Evolutionary conservation across 2,797 vertebrate genomes (phyloP).

Genomic region (Erpetoichthys calabaricus): DNA sequence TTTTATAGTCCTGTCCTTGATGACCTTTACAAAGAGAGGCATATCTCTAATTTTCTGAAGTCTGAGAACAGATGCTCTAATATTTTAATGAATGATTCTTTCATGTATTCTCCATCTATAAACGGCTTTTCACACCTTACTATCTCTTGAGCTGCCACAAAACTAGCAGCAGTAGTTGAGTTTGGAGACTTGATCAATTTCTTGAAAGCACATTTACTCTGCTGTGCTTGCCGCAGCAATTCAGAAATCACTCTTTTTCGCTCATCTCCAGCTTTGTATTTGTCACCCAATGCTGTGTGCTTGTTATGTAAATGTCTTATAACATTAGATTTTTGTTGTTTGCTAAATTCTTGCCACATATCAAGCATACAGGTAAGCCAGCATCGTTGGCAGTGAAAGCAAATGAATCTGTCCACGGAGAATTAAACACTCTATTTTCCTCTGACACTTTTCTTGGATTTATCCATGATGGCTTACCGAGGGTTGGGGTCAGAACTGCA

Average conservation of each 20-base stretch:
- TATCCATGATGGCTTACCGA: too few relatives aligned
- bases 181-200: slow-evolving; percentile 10
- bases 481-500: too few relatives aligned
- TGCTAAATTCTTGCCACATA: slow-evolving; percentile 6
- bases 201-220: slow-evolving; percentile 6
- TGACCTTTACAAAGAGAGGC: slow-evolving; percentile 13
- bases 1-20: slow-evolving; percentile 14
- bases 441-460: too few relatives aligned
- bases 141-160: slow-evolving; percentile 8
- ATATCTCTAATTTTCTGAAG: slow-evolving; percentile 17
- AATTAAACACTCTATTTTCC: slow-evolving; percentile 2
- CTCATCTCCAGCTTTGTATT: slow-evolving; percentile 3
- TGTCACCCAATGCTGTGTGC: background rate
- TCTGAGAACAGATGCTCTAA: slow-evolving; percentile 12
- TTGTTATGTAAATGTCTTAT: slow-evolving; percentile 10
- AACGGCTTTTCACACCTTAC: background rate
- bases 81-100: slow-evolving; percentile 12
- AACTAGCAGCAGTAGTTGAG: slow-evolving; percentile 6
- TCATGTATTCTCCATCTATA: slow-evolving; percentile 8
- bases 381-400: too few relatives aligned
- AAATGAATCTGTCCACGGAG: slow-evolving; percentile 5
- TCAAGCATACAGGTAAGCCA: slow-evolving; percentile 8
- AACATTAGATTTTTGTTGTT: slow-evolving; percentile 6
- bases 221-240: slow-evolving; percentile 10
- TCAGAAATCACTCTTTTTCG: slow-evolving; percentile 8